Evolutionary conservation across 2,113 vertebrate genomes (phyloP), one percentile per base, ranked within the genome.

Genomic region (Monopterus albus): DNA sequence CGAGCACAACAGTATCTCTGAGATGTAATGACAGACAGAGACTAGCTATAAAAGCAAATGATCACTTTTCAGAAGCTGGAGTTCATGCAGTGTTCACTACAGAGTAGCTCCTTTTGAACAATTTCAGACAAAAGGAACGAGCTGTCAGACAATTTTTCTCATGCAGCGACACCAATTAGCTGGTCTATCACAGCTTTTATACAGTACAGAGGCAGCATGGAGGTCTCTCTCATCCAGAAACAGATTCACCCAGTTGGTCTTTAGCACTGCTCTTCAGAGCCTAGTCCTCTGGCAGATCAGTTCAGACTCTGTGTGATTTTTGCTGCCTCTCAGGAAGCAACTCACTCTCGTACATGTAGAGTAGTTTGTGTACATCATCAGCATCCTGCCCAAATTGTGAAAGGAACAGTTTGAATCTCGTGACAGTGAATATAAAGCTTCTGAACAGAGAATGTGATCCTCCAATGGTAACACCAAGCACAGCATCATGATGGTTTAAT

Each of bases 71-170:
- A 20, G 49, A 52, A 45, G 21, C 11, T 31, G 3, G 14, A 21
- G 40, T 9, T 6, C 15, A 7, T 7, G 3, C 7, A 26, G 35
- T 40, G 31, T 49, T 72, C 21, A 49, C 2, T 43, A 35, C 68
- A 26, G 26, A 60, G 53, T 57, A 56, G 51, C 53, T 11, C 26
- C 29, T 26, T 78, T 55, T 82, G 59, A 74, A 71, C 21, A 18
- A 20, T 58, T 63, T 79, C 40, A 59, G 26, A 80, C 18, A 17
- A 45, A 67, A 71, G 28, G 13, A 39, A 72, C 53, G 33, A 46
- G 56, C 42, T 78, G 55, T 74, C 64, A 71, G 60, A 40, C 67
- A 29, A 46, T 62, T 58, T 35, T 70, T 72, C 36, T 72, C 21
- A 25, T 14, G 46, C 39, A 31, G 17, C 50, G 20, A 50, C 33